A percentile compares a stretch with the other conserved stretches of the same genome.
phyloP scores from a whole-genome alignment of 2,888 invertebrate species.

The Drosophila vallismaia region DNA sequence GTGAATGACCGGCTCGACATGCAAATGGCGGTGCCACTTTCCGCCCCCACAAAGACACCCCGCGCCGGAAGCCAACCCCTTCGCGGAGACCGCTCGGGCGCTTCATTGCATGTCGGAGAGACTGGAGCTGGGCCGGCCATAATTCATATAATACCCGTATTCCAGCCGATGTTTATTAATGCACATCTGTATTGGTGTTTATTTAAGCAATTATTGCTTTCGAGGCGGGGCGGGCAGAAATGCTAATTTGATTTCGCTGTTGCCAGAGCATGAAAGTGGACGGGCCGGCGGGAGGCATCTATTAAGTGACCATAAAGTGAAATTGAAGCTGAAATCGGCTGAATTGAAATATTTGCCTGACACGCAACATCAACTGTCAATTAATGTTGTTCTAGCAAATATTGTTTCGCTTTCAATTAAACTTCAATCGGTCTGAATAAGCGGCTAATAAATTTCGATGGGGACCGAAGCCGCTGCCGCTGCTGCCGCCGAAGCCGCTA shows the following conservation, averaged over 20 bases:
- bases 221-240: slow-evolving; percentile 46
- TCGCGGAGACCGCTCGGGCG: slow-evolving; percentile 38
- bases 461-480: slow-evolving; percentile 1
- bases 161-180: slow-evolving; percentile 65
- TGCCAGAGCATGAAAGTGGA: slow-evolving; percentile 38
- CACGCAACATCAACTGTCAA: slow-evolving; percentile 48
- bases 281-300: slow-evolving; percentile 12
- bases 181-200: slow-evolving; percentile 63
- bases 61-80: slow-evolving; percentile 42
- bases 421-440: slow-evolving; percentile 35
- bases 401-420: slow-evolving; percentile 47
- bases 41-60: background rate
- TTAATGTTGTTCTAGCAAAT: slow-evolving; percentile 40
- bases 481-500: slow-evolving; percentile 19
- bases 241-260: slow-evolving; percentile 61
- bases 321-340: slow-evolving; percentile 21
- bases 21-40: slow-evolving; percentile 57
- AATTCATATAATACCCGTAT: slow-evolving; percentile 34
- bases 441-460: slow-evolving; percentile 40
- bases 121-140: slow-evolving; percentile 41
- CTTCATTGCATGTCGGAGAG: slow-evolving; percentile 64
- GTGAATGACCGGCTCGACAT: slow-evolving; percentile 67
- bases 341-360: slow-evolving; percentile 35
- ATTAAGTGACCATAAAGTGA: slow-evolving; percentile 43
- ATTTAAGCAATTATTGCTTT: slow-evolving; percentile 65